phyloP scores from a whole-genome alignment of 2,888 invertebrate species.

The Andrena minutula region DNA sequence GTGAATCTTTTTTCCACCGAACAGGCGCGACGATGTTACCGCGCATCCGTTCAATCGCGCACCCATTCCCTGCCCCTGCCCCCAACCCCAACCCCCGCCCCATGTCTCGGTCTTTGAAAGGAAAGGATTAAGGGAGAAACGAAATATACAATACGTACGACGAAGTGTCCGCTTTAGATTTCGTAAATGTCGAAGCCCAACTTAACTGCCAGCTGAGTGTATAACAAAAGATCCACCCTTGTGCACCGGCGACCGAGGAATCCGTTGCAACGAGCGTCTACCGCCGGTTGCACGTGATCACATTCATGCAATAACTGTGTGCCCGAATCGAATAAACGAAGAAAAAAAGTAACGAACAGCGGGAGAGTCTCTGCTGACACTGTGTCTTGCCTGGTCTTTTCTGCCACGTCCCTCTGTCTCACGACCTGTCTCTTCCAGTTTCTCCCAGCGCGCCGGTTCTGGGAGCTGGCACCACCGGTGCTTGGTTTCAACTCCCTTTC shows the following conservation, averaged over 20 bases:
- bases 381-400: slow-evolving; percentile 14
- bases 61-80: not conserved
- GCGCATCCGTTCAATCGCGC: no score
- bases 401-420: not conserved
- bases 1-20: slow-evolving; percentile 53
- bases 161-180: slow-evolving; percentile 59
- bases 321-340: slow-evolving; percentile 71
- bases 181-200: slow-evolving; percentile 66
- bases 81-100: not conserved
- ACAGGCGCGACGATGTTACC: not conserved
- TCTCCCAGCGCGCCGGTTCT: no score
- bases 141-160: slow-evolving; percentile 31
- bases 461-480: no score
- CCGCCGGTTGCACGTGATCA: slow-evolving; percentile 50
- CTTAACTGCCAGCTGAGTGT: slow-evolving; percentile 73
- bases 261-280: slow-evolving; percentile 32
- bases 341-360: slow-evolving; percentile 60
- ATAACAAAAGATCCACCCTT: slow-evolving; percentile 60
- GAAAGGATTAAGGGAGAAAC: slow-evolving; percentile 12
- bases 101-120: slow-evolving; percentile 25
- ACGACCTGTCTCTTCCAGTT: no score
- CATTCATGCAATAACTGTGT: slow-evolving; percentile 73
- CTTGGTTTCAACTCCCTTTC: no score
- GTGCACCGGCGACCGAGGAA: slow-evolving; percentile 45
- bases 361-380: slow-evolving; percentile 31